Evolutionary conservation across 1,140 invertebrate genomes (phyloP).

Genomic region (Magallana angulata): DNA sequence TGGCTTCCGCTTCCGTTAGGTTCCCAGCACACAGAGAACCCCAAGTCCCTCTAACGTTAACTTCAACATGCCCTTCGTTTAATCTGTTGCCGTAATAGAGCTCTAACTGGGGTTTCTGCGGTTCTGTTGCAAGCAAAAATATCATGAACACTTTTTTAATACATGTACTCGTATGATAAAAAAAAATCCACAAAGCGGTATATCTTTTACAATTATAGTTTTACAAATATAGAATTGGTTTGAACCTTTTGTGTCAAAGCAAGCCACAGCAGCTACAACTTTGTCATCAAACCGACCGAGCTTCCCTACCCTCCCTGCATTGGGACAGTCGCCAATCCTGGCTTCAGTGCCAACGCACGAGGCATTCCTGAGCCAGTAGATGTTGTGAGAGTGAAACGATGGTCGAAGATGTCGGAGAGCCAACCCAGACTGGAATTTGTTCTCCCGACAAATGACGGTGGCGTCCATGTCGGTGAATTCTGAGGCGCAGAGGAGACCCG

Average conservation of each 20-base stretch:
- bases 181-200: too few relatives aligned
- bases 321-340: slow-evolving; percentile 42
- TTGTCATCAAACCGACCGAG: slow-evolving; percentile 29
- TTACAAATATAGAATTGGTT: too few relatives aligned
- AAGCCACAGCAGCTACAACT: slow-evolving; percentile 41
- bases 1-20: slow-evolving; percentile 52
- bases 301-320: slow-evolving; percentile 19
- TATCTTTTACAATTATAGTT: too few relatives aligned
- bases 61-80: slow-evolving; percentile 53
- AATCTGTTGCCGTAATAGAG: slow-evolving; percentile 37
- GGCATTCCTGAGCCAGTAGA: slow-evolving; percentile 39
- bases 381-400: neutral
- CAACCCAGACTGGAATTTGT: slow-evolving; percentile 50
- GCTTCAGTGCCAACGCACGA: slow-evolving; percentile 42
- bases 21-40: slow-evolving; percentile 51
- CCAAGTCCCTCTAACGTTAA: slow-evolving; percentile 48
- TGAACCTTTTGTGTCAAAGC: neutral
- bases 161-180: too few relatives aligned
- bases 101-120: slow-evolving; percentile 26
- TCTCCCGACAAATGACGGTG: slow-evolving; percentile 70
- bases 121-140: neutral
- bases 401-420: slow-evolving; percentile 13
- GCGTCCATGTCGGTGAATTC: slow-evolving; percentile 72
- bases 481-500: slow-evolving; percentile 67
- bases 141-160: too few relatives aligned